Evolutionary conservation across 2,888 invertebrate genomes (phyloP), one percentile per base, ranked within the genome.

Genomic region (Lathronympha strigana): DNA sequence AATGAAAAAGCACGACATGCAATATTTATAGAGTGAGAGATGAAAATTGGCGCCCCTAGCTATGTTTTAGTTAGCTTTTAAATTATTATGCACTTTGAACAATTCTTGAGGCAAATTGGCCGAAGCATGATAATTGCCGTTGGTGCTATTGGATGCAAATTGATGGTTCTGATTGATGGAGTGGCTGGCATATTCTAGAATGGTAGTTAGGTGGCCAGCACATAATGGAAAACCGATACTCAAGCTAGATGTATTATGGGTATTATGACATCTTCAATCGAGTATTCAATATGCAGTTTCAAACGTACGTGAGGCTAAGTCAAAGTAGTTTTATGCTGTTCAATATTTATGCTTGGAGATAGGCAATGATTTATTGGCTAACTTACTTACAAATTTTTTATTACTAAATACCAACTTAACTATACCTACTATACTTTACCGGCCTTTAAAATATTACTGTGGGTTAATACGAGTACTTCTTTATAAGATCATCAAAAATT

Each of bases 31-130:
- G 80, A 73, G 69, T 72, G 72, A 67, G 72, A 75, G 78, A 76
- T 79, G 79, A 72, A 80, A 83, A 86, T 83, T 83, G 81, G 75
- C 76, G 81, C 81, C 79, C 67, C 68, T 60, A 78, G 86, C 81
- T 67, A 75, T 80, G 81, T 82, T 83, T 84, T 78, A 83, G 79
- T 78, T 76, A 68, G 72, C 74, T 76, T 78, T 83, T 81, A 82
- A 86, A 85, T 84, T 86, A 84, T 84, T 70, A 76, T 71, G 64
- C 73, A 73, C 73, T 78, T 74, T 71, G 73, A 72, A 74, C 73
- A 67, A 69, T 69, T 71, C 73, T 73, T 74, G 71, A 75, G 76
- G 79, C 75, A 79, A 81, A 81, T 81, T 81, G 80, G 75, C 69
- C 72, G 72, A 69, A 71, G 71, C 76, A 72, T 74, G 75, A 68